These are phyloP conservation scores for Emydura subglobosa DNA, from an alignment of 2,113 vertebrate genomes.

Conservation along the genomic window DNA sequence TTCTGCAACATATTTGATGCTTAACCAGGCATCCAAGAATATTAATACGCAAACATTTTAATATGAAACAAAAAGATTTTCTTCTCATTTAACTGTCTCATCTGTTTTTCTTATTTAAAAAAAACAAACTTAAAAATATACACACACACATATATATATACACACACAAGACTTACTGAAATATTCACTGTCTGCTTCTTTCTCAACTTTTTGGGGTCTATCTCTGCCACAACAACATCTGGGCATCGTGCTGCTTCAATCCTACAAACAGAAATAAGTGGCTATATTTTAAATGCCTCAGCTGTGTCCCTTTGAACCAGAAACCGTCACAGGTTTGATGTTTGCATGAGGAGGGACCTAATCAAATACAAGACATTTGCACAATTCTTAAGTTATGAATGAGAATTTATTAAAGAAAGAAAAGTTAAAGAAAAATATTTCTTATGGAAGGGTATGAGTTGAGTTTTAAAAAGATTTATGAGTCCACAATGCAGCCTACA, in stretches of 20 bases:
- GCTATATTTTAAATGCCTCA: neutral
- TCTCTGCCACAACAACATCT: slow-evolving; percentile 95
- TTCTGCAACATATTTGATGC: neutral
- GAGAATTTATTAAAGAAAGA: neutral
- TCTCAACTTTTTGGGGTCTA: slow-evolving; percentile 94
- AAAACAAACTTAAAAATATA: neutral
- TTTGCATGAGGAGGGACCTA: neutral
- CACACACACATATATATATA: fast-evolving
- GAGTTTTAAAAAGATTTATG: fast-evolving
- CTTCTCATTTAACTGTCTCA: fast-evolving
- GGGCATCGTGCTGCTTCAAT: slow-evolving; percentile 94
- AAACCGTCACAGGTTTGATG: neutral
- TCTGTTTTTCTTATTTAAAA: neutral
- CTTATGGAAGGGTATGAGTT: neutral
- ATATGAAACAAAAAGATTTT: neutral
- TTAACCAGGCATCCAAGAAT: neutral
- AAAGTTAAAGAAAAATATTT: neutral
- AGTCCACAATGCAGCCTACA: neutral
- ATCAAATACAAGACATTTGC: neutral
- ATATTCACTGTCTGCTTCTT: slow-evolving; percentile 90
- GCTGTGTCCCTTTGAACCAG: neutral
- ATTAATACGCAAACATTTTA: neutral
- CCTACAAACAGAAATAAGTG: slow-evolving; percentile 77
- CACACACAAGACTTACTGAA: slow-evolving; percentile 84
- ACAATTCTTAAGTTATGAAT: neutral